phyloP scores from a whole-genome alignment of 2,888 invertebrate species.

The Phanerotoma sp. region DNA sequence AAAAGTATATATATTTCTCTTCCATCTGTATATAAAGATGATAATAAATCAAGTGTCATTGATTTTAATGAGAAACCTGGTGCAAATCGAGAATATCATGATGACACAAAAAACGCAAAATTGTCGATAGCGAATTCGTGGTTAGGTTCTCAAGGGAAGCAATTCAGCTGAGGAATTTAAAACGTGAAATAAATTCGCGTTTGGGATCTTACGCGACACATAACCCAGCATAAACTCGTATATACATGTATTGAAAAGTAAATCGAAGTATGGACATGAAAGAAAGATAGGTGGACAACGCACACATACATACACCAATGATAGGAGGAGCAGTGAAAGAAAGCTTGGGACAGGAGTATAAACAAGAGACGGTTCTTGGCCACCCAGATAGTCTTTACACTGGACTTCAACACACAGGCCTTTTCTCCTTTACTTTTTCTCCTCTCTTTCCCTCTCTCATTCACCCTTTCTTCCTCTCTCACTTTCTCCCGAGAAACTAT shows the following conservation, averaged over 20 bases:
- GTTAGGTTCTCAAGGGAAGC: neutral
- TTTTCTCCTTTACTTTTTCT: no score
- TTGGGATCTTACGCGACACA: slow-evolving; percentile 8
- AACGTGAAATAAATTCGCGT: slow-evolving; percentile 8
- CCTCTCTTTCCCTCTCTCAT: no score
- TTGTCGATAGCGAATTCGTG: neutral
- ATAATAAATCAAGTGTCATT: slow-evolving; percentile 9
- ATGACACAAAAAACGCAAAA: neutral
- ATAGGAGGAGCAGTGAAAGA: slow-evolving; percentile 35
- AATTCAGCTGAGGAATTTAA: slow-evolving; percentile 4
- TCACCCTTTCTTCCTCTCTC: no score
- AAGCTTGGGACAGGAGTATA: slow-evolving; percentile 43
- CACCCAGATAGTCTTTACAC: slow-evolving; percentile 51
- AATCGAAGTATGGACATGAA: neutral
- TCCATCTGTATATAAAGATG: neutral
- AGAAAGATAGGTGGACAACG: slow-evolving; percentile 7
- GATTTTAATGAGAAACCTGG: slow-evolving; percentile 6
- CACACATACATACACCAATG: slow-evolving; percentile 7
- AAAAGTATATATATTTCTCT: slow-evolving; percentile 1
- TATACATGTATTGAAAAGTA: neutral
- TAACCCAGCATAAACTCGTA: neutral
- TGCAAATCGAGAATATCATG: slow-evolving; percentile 3
- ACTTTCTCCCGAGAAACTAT: no score
- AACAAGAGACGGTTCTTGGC: slow-evolving; percentile 49
- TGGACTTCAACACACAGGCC: slow-evolving; percentile 29